These are phyloP conservation scores for Athalia cordata DNA, from an alignment of 2,888 invertebrate species.

Conservation along the genomic window DNA sequence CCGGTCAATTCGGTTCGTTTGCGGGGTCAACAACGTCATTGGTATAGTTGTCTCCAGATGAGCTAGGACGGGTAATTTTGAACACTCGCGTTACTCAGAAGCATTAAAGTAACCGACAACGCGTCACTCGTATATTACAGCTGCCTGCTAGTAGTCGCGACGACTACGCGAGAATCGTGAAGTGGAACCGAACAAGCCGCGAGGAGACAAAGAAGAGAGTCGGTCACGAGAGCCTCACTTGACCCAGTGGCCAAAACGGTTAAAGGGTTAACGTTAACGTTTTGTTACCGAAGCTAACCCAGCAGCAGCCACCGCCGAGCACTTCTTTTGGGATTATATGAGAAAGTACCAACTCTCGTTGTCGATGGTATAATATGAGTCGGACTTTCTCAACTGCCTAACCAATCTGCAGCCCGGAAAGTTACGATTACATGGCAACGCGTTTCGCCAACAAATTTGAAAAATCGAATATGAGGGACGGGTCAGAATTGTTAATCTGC, in stretches of 20 bases:
- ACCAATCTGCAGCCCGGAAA: too few species aligned
- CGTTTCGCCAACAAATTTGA: too few species aligned
- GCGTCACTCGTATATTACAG: conserved; percentile 39
- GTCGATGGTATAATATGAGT: too few species aligned
- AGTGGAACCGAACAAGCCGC: neutral
- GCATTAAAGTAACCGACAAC: conserved; percentile 45
- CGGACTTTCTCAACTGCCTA: too few species aligned
- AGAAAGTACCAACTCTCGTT: too few species aligned
- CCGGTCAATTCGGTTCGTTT: conserved; percentile 45
- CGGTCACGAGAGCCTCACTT: conserved; percentile 43
- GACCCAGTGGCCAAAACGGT: conserved; percentile 44
- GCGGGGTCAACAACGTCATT: conserved; percentile 45
- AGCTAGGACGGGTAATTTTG: neutral
- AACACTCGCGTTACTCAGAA: conserved; percentile 40
- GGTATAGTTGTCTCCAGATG: neutral
- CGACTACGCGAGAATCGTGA: neutral
- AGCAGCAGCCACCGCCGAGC: neutral
- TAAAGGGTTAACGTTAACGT: conserved; percentile 48
- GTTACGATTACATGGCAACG: too few species aligned
- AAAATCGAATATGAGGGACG: too few species aligned
- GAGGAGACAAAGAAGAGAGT: conserved; percentile 16
- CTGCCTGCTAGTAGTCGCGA: neutral
- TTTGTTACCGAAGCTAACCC: conserved; percentile 16
- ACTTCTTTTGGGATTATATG: too few species aligned
- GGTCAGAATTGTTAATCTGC: too few species aligned